Percentiles rank a stretch among this genome's conserved stretches.
Evolutionary conservation across 2,797 vertebrate species (phyloP).

Genomic region (Acipenser ruthenus): DNA sequence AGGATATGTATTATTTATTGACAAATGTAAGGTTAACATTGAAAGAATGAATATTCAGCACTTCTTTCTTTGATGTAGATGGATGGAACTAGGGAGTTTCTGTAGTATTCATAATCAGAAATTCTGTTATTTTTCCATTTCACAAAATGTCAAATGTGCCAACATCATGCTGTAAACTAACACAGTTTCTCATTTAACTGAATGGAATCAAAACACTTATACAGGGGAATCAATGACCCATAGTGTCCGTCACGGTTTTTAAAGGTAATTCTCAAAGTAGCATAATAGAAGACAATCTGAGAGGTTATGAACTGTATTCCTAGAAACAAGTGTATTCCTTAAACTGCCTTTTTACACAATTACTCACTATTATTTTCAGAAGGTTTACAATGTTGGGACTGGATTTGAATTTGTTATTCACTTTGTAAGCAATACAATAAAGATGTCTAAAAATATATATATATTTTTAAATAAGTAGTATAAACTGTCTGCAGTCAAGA

Average conservation of each 20-base stretch:
- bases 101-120: conserved; percentile 54
- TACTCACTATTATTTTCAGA: too few species aligned
- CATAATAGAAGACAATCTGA: background rate
- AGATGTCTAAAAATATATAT: too few species aligned
- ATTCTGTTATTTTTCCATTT: conserved; percentile 58
- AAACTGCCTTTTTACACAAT: too few species aligned
- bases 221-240: conserved; percentile 25
- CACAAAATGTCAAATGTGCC: conserved; percentile 64
- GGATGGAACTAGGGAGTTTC: background rate
- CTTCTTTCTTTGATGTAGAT: background rate
- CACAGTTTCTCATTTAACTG: conserved; percentile 40
- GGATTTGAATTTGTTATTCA: too few species aligned
- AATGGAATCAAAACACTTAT: conserved; percentile 45
- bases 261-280: conserved; percentile 9
- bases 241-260: conserved; percentile 16
- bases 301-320: background rate
- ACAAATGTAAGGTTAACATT: too few species aligned
- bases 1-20: too few species aligned
- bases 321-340: too few species aligned
- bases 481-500: too few species aligned
- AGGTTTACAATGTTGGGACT: too few species aligned
- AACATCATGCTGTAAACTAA: conserved; percentile 51
- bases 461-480: too few species aligned
- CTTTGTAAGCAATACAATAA: too few species aligned
- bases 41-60: too few species aligned